These are phyloP conservation scores for Marronus borbonicus DNA, from an alignment of 2,888 invertebrate genomes.

Conservation along the genomic window DNA sequence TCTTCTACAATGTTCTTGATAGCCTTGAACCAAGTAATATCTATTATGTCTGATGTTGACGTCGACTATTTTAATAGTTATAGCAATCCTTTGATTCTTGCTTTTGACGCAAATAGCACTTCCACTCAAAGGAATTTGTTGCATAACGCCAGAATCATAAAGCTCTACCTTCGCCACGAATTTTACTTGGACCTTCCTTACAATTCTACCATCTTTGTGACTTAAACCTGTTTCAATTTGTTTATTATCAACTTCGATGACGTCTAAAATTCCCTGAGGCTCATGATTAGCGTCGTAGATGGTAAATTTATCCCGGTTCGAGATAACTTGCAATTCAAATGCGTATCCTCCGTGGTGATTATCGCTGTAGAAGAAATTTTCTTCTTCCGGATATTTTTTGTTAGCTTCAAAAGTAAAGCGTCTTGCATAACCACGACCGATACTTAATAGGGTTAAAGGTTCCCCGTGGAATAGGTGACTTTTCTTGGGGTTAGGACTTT, in stretches of 20 bases:
- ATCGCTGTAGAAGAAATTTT: slow-evolving; percentile 82
- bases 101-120: slow-evolving; percentile 71
- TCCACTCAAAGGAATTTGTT: slow-evolving; percentile 73
- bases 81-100: slow-evolving; percentile 70
- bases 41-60: slow-evolving; percentile 69
- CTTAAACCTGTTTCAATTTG: slow-evolving; percentile 65
- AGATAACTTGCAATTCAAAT: slow-evolving; percentile 77
- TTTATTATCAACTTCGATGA: slow-evolving; percentile 74
- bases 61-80: slow-evolving; percentile 71
- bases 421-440: slow-evolving; percentile 80
- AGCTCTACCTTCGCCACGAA: slow-evolving; percentile 76
- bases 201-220: slow-evolving; percentile 65
- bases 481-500: not conserved
- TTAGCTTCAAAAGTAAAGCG: slow-evolving; percentile 70
- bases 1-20: slow-evolving; percentile 74
- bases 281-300: slow-evolving; percentile 76
- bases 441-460: slow-evolving; percentile 75
- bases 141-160: slow-evolving; percentile 73
- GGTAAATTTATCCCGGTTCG: slow-evolving; percentile 77
- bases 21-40: slow-evolving; percentile 75
- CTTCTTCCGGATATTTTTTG: slow-evolving; percentile 68
- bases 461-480: slow-evolving; percentile 75
- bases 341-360: slow-evolving; percentile 78
- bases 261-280: slow-evolving; percentile 75
- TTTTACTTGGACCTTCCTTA: slow-evolving; percentile 73